These are phyloP conservation scores for Diadumene lineata DNA, from an alignment of 92 coral and sea anemone species.

Conservation along the genomic window DNA sequence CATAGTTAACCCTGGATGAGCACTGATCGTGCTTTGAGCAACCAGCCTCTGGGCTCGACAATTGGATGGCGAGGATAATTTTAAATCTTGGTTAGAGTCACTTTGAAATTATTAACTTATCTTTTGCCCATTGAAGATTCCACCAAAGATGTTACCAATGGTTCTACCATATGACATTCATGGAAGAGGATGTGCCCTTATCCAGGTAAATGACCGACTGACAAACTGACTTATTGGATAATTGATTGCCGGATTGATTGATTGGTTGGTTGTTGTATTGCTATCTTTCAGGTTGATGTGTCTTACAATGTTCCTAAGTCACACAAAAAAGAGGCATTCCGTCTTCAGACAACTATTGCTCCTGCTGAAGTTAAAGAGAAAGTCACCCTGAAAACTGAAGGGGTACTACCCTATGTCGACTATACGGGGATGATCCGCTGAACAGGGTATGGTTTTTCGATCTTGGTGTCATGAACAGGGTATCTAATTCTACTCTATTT, in stretches of 20 bases:
- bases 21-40: no score
- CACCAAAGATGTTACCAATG: slow-evolving; percentile 52
- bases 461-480: no score
- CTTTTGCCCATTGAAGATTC: slow-evolving; percentile 44
- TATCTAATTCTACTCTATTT: no score
- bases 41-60: no score
- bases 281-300: slow-evolving; percentile 82
- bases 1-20: no score
- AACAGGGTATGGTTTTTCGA: no score
- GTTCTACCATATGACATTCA: slow-evolving; percentile 39
- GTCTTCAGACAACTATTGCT: background rate
- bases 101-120: no score
- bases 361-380: background rate
- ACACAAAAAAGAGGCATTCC: background rate
- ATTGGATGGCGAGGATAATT: no score
- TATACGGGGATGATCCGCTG: slow-evolving; percentile 66
- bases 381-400: slow-evolving; percentile 27
- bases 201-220: slow-evolving; percentile 72
- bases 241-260: no score
- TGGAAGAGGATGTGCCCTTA: slow-evolving; percentile 80
- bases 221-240: no score
- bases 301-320: slow-evolving; percentile 63
- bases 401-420: slow-evolving; percentile 68
- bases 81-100: no score
- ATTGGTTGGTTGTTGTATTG: no score